Percentiles rank a stretch among this genome's conserved stretches.
phyloP scores from a whole-genome alignment of 30 jellyfish, hydroid and myxozoan genomes.

The Mastigias papua region DNA sequence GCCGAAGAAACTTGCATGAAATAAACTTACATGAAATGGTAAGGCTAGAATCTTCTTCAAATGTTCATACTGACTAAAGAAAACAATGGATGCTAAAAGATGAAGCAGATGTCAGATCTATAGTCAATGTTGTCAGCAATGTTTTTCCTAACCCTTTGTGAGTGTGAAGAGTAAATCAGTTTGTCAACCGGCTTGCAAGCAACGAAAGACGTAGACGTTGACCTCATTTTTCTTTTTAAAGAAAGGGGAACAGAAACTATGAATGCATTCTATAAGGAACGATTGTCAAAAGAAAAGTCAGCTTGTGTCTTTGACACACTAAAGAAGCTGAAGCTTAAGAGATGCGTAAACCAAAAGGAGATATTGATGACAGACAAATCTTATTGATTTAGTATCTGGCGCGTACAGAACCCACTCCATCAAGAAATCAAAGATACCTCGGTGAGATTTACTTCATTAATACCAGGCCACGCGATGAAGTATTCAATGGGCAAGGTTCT shows the following conservation, averaged over 20 bases:
- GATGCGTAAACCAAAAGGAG: neutral
- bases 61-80: constrained; percentile 16
- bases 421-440: constrained; percentile 37
- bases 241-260: constrained; percentile 38
- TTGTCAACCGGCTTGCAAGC: constrained; percentile 43
- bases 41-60: neutral
- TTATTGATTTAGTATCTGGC: constrained; percentile 35
- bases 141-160: neutral
- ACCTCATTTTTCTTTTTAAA: constrained; percentile 37
- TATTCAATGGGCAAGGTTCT: constrained; percentile 5
- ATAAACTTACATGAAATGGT: neutral
- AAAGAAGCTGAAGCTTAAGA: constrained; percentile 25
- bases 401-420: constrained; percentile 41
- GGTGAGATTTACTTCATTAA: neutral
- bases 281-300: constrained; percentile 22
- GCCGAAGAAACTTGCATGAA: neutral
- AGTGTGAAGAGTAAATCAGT: constrained; percentile 34
- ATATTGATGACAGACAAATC: neutral
- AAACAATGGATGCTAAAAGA: constrained; percentile 25
- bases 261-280: constrained; percentile 21
- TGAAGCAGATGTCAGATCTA: constrained; percentile 26
- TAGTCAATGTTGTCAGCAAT: neutral
- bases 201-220: constrained; percentile 28
- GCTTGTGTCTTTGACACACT: constrained; percentile 33
- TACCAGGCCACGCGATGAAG: constrained; percentile 17